These are phyloP conservation scores for Amblyteles armatorius DNA, from an alignment of 2,888 invertebrate genomes.

Conservation along the genomic window DNA sequence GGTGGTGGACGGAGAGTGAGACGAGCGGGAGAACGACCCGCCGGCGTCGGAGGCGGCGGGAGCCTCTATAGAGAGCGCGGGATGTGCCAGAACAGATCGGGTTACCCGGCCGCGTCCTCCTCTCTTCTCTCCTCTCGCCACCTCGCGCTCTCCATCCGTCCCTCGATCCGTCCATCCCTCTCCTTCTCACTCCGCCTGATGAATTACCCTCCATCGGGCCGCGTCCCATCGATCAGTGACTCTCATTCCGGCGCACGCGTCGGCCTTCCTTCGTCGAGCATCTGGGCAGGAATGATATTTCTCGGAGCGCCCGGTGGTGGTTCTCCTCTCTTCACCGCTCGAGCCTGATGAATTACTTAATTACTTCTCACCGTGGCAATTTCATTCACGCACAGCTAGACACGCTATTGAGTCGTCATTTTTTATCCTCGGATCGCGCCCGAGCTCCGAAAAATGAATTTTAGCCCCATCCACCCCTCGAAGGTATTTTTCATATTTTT, in stretches of 20 bases:
- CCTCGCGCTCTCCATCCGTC: constrained; percentile 66
- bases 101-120: constrained; percentile 81
- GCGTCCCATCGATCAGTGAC: constrained; percentile 76
- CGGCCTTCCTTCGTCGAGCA: constrained; percentile 45
- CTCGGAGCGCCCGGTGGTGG: constrained; percentile 45
- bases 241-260: constrained; percentile 74
- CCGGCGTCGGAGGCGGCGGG: constrained; percentile 66
- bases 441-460: neutral
- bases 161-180: constrained; percentile 31
- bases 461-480: neutral
- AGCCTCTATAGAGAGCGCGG: constrained; percentile 64
- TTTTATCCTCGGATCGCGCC: neutral
- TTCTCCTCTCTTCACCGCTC: constrained; percentile 42
- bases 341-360: constrained; percentile 64
- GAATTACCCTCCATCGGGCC: constrained; percentile 79
- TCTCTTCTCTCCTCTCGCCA: constrained; percentile 65
- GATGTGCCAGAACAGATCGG: constrained; percentile 75
- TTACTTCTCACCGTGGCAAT: constrained; percentile 54
- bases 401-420: constrained; percentile 11
- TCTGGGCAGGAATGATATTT: constrained; percentile 63
- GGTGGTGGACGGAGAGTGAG: constrained; percentile 70
- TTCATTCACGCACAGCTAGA: constrained; percentile 46
- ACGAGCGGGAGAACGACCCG: constrained; percentile 62
- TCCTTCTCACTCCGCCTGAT: constrained; percentile 65
- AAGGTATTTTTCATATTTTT: too few species aligned